phyloP scores from a whole-genome alignment of 2,113 vertebrate genomes.

The Lethenteron camtschaticum region DNA sequence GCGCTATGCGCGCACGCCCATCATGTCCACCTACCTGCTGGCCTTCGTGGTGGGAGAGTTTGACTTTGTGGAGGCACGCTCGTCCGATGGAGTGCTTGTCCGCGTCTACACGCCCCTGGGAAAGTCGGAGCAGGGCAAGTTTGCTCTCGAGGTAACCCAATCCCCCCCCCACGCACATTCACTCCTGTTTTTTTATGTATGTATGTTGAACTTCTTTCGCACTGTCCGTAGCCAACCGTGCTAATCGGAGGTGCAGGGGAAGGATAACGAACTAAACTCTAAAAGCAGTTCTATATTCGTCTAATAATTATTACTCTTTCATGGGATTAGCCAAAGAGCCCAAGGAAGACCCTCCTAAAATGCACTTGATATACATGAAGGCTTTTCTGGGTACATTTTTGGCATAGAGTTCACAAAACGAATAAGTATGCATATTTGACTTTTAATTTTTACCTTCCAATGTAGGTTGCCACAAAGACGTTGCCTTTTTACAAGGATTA shows the following conservation, averaged over 20 bases:
- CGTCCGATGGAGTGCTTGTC: slow-evolving; percentile 58
- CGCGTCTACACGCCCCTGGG: slow-evolving; percentile 85
- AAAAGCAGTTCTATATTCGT: slow-evolving; percentile 7
- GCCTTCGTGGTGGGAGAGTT: slow-evolving; percentile 95
- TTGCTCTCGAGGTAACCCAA: slow-evolving; percentile 72
- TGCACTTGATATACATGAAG: no score
- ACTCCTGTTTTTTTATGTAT: background rate
- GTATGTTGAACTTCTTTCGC: no score
- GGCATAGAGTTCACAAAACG: no score
- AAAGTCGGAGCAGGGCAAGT: slow-evolving; percentile 83
- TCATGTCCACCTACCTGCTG: slow-evolving; percentile 92
- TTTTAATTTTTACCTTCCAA: slow-evolving; percentile 15
- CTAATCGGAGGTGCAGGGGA: no score
- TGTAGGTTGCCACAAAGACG: slow-evolving; percentile 88
- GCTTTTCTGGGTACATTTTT: no score
- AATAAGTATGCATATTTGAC: slow-evolving; percentile 5
- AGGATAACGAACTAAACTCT: no score
- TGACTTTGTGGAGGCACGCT: slow-evolving; percentile 74
- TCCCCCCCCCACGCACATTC: slow-evolving; percentile 8
- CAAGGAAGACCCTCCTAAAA: no score
- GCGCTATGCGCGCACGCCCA: slow-evolving; percentile 65
- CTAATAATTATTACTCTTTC: slow-evolving; percentile 9
- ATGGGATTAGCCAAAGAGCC: background rate
- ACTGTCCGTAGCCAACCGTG: no score
- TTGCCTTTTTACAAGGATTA: slow-evolving; percentile 99